Evolutionary conservation across 2,888 invertebrate species (phyloP).

Genomic region (Willowsia nigromaculata): DNA sequence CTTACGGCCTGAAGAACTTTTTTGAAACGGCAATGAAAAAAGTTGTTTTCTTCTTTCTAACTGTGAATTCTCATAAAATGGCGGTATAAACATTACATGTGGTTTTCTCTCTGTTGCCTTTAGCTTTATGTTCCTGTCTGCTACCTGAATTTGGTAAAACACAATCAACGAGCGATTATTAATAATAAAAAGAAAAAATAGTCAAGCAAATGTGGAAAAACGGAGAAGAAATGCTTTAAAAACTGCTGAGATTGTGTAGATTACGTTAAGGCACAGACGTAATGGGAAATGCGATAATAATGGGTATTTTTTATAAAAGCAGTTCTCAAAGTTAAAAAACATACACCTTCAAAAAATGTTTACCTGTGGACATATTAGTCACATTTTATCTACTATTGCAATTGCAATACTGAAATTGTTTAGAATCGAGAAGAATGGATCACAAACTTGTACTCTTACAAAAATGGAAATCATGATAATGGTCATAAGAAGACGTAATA

Average conservation of each 20-base stretch:
- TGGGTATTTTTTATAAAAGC: conserved; percentile 44
- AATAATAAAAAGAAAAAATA: conserved; percentile 30
- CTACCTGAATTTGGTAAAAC: conserved; percentile 51
- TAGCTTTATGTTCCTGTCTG: conserved; percentile 19
- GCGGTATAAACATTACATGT: conserved; percentile 31
- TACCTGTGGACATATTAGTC: conserved; percentile 3
- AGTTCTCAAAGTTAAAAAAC: neutral
- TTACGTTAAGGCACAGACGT: conserved; percentile 21
- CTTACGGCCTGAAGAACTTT: conserved; percentile 50
- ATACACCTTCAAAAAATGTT: neutral
- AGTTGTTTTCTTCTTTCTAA: conserved; percentile 23
- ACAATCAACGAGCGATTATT: conserved; percentile 52
- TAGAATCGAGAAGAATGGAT: neutral
- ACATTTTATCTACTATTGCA: neutral
- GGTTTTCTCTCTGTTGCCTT: conserved; percentile 11
- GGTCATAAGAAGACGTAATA: conserved; percentile 22
- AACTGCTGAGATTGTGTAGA: conserved; percentile 57
- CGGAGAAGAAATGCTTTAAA: conserved; percentile 50
- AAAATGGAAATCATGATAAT: neutral
- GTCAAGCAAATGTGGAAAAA: conserved; percentile 22
- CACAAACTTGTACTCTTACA: neutral
- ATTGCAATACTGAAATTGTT: neutral
- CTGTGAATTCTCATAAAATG: conserved; percentile 59
- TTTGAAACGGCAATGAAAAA: conserved; percentile 57
- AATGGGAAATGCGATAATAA: conserved; percentile 65